Evolutionary conservation across 30 jellyfish, hydroid and myxozoan species (phyloP).

Genomic region (Rhopilema esculentum): DNA sequence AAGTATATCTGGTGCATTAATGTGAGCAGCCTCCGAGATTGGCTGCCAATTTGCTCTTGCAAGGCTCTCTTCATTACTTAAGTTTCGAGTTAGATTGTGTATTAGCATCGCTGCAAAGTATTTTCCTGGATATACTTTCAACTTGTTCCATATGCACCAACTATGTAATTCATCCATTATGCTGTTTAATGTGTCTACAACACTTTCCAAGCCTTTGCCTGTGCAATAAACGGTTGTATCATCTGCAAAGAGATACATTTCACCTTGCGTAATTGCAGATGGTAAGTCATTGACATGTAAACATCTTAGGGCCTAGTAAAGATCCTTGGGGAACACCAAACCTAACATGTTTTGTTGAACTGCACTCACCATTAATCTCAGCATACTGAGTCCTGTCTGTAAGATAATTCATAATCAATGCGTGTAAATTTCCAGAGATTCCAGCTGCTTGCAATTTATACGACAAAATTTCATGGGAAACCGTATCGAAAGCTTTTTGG

Average conservation of each 20-base stretch:
- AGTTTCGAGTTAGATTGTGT: too few species aligned
- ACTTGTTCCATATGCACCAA: too few species aligned
- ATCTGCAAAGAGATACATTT: too few species aligned
- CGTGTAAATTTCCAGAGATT: constrained; percentile 52
- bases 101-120: too few species aligned
- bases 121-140: constrained; percentile 54
- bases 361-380: constrained; percentile 44
- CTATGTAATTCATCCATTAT: constrained; percentile 58
- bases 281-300: constrained; percentile 65
- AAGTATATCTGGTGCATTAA: too few species aligned
- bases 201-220: constrained; percentile 65
- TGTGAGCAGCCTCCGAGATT: too few species aligned
- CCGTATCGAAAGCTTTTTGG: constrained; percentile 55
- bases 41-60: too few species aligned
- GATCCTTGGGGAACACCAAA: constrained; percentile 73
- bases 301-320: constrained; percentile 57
- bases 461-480: constrained; percentile 48
- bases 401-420: constrained; percentile 44
- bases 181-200: constrained; percentile 66
- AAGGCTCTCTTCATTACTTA: too few species aligned
- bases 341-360: constrained; percentile 41
- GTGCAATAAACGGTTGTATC: too few species aligned
- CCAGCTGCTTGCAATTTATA: constrained; percentile 64
- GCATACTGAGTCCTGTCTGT: constrained; percentile 65
- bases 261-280: too few species aligned